Base-by-base conservation (phyloP, 92 coral and sea anemone genomes). In the Zoanthus solanderi region DNA sequence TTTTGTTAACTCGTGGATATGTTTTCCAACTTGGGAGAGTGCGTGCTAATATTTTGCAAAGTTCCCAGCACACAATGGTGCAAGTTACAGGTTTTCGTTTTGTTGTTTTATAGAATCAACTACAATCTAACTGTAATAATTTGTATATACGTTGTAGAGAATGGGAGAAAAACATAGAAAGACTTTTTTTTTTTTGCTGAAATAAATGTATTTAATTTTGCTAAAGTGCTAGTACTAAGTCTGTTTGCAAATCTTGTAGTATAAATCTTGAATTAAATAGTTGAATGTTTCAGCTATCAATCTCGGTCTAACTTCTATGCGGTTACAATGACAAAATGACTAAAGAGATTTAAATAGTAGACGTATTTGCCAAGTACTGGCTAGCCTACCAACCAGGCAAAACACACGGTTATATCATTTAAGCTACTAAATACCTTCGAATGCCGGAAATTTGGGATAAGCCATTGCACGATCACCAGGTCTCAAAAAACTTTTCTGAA, bases 401-500 rank as follows among this genome's bases (percentile, higher is more conserved):
- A 11, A 31, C 6, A 31, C 6, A 31, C 6, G 29, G 75, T 34
- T 69, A 77, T 12, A 77, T 16, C 1, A 30, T 16, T 29, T 8
- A 54, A 34, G 15, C 42, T 10, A 54, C 28, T 15, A 77, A 77
- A 77, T 77, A 77, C 82, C 82, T 77, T 77, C 82, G 53, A 52
- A 77, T 7, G 82, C 82, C 47, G 82, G 82, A 48, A 77, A 77
- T 54, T 63, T 17, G 15, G 82, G 82, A 77, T 77, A 77, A 11
- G 82, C 58, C 82, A 77, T 77, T 54, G 65, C 52, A 11, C 28
- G 44, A 8, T 29, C 46, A 3, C 48, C 46, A 2, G 68, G 7
- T 54, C 47, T 31, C 53, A 1, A 53, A 8, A 48, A 18, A 52
- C 47, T 53, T 61, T 9, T 15, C 12, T 12, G 45, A n/a, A 53